Conservation (phyloP, 2,888 invertebrate species). For the Hyposoter dolosus region DNA sequence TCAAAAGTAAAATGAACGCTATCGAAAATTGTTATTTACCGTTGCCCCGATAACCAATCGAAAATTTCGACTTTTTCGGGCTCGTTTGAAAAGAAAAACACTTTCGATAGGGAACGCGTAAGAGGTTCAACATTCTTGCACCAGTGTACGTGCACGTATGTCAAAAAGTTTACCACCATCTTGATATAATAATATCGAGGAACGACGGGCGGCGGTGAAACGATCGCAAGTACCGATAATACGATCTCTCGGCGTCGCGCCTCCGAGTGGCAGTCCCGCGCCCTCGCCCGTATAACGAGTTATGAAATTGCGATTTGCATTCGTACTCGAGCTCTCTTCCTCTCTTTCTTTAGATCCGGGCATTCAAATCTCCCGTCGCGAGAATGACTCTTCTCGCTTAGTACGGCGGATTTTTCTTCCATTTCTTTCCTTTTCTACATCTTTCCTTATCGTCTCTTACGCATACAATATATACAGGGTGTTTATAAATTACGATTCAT, state of each 20-base stretch:
- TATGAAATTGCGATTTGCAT: conserved; percentile 82
- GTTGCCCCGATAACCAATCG: background rate
- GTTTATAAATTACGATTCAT: background rate
- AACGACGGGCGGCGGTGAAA: conserved; percentile 53
- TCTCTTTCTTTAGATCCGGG: conserved; percentile 53
- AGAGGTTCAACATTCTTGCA: background rate
- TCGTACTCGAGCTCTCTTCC: conserved; percentile 47
- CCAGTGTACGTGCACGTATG: background rate
- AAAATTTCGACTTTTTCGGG: background rate
- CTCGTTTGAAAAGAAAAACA: background rate
- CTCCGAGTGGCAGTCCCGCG: conserved; percentile 55
- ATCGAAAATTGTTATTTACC: conserved; percentile 5
- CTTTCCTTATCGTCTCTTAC: conserved; percentile 8
- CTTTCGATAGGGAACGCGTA: conserved; percentile 12
- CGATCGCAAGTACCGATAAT: conserved; percentile 63
- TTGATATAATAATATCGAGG: conserved; percentile 65
- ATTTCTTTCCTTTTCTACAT: conserved; percentile 30
- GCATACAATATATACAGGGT: background rate
- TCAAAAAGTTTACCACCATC: conserved; percentile 26
- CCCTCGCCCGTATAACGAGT: conserved; percentile 72
- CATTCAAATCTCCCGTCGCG: conserved; percentile 60
- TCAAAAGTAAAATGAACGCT: conserved; percentile 5
- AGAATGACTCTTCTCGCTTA: conserved; percentile 62
- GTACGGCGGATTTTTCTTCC: conserved; percentile 50
- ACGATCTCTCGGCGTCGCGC: conserved; percentile 54